These are phyloP conservation scores for Noctua comes DNA, from an alignment of 2,888 invertebrate genomes.

Conservation along the genomic window DNA sequence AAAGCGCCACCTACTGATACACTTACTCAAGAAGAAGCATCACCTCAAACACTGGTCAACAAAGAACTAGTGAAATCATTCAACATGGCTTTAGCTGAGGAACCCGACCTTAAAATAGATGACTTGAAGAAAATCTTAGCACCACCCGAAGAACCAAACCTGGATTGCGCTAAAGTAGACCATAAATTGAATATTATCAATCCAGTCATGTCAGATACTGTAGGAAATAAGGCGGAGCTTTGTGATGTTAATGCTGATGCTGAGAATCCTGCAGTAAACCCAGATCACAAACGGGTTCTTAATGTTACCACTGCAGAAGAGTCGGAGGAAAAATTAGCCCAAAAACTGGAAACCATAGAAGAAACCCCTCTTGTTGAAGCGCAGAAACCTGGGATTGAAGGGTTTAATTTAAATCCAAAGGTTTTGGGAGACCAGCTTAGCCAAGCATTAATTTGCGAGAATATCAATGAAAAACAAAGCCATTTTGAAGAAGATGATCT, in stretches of 20 bases:
- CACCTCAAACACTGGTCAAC: neutral
- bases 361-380: constrained; percentile 76
- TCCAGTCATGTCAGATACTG: neutral
- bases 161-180: neutral
- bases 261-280: neutral
- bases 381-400: constrained; percentile 68
- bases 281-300: neutral
- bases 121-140: neutral
- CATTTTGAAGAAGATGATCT: neutral
- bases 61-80: neutral
- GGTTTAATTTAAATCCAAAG: constrained; percentile 70
- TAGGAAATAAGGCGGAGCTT: neutral
- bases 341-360: constrained; percentile 77
- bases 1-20: neutral
- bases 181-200: too few species aligned
- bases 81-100: neutral
- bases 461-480: neutral
- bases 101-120: neutral
- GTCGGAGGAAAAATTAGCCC: constrained; percentile 72
- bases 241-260: neutral
- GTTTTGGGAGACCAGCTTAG: constrained; percentile 62
- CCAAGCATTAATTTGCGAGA: neutral
- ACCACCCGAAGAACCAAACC: neutral
- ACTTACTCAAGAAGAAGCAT: neutral
- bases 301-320: constrained; percentile 70